Evolutionary conservation across 2,113 vertebrate species (phyloP).

Genomic region (Gnathonemus longibarbis): DNA sequence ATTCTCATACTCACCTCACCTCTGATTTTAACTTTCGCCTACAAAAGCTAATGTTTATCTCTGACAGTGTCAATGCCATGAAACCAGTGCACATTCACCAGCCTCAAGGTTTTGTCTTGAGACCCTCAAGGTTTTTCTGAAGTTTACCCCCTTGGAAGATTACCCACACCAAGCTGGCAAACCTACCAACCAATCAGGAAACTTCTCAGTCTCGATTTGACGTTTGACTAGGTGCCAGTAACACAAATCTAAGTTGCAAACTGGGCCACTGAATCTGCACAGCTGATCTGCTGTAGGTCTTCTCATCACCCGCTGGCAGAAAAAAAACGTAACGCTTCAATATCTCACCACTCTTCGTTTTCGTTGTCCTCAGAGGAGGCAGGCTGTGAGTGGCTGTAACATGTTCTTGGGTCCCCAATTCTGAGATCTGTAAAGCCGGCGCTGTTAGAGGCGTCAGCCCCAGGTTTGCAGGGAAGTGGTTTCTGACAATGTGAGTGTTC

Average conservation of each 20-base stretch:
- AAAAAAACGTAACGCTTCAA: background rate
- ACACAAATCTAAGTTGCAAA: background rate
- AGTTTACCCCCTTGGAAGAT: background rate
- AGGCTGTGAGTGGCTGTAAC: background rate
- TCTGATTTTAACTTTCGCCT: background rate
- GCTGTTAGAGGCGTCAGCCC: background rate
- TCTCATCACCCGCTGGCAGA: background rate
- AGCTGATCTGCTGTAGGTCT: background rate
- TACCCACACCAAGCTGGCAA: background rate
- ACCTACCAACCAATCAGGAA: background rate
- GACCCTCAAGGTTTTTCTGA: background rate
- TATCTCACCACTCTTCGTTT: background rate
- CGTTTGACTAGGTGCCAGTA: background rate
- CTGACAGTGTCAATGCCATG: background rate
- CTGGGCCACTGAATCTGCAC: background rate
- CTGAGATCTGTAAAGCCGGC: background rate
- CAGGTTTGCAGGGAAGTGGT: background rate
- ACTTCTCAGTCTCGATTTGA: background rate
- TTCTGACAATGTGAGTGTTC: background rate
- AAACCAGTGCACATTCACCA: background rate
- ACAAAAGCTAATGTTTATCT: background rate
- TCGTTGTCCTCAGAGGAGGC: background rate
- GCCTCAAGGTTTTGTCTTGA: background rate
- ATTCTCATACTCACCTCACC: background rate
- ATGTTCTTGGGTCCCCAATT: background rate